These are phyloP conservation scores for Cyphomyrus discorhynchus DNA, from an alignment of 2,113 vertebrate genomes.

Conservation along the genomic window DNA sequence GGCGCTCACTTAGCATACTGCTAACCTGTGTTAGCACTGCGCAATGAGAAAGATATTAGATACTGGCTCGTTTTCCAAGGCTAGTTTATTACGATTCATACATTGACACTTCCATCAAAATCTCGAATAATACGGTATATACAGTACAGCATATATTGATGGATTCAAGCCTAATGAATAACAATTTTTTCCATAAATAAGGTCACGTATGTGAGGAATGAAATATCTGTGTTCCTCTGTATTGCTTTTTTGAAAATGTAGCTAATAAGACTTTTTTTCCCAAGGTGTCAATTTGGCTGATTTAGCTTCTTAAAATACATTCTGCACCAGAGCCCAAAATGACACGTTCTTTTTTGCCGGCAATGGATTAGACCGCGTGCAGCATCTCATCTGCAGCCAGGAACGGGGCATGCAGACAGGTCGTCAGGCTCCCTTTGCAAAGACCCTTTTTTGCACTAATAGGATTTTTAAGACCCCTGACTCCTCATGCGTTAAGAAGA, in stretches of 20 bases:
- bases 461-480: slow-evolving; percentile 39
- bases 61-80: not conserved
- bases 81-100: not conserved
- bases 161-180: not conserved
- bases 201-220: not conserved
- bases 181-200: not conserved
- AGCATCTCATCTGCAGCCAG: slow-evolving; percentile 21
- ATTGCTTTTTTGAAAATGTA: not conserved
- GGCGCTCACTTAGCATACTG: not conserved
- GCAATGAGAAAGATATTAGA: not conserved
- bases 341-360: slow-evolving; percentile 15
- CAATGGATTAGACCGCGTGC: not conserved
- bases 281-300: not conserved
- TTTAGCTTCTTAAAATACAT: slow-evolving; percentile 1
- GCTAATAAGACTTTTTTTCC: not conserved
- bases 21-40: not conserved
- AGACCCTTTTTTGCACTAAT: slow-evolving; percentile 34
- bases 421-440: slow-evolving; percentile 27
- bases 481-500: slow-evolving; percentile 38
- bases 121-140: not conserved
- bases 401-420: slow-evolving; percentile 20
- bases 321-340: not conserved
- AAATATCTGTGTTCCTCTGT: not conserved
- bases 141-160: not conserved
- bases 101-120: not conserved